A percentile compares a stretch with the other conserved stretches of the same genome.
These are phyloP conservation scores for Scaptomyza caliginosa DNA, from an alignment of 2,888 invertebrate species.

Conservation along the genomic window DNA sequence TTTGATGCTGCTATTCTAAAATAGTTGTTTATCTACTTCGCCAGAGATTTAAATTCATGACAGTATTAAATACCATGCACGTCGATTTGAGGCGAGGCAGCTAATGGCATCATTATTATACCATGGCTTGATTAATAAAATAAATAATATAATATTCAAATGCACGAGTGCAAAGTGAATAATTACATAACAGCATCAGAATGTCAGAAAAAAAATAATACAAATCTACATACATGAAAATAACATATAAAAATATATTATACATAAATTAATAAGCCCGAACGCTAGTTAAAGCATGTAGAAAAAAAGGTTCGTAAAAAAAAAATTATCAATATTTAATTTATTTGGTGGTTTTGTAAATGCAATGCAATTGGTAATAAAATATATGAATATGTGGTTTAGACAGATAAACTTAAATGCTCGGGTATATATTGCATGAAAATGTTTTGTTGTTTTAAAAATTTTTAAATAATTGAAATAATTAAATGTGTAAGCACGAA, in stretches of 20 bases:
- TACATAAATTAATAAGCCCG: slow-evolving; percentile 32
- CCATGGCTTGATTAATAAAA: slow-evolving; percentile 10
- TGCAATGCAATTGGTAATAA: slow-evolving; percentile 62
- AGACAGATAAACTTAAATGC: slow-evolving; percentile 41
- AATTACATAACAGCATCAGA: slow-evolving; percentile 45
- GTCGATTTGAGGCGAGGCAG: background rate
- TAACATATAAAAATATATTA: slow-evolving; percentile 22
- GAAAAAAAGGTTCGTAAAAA: slow-evolving; percentile 51
- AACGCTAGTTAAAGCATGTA: slow-evolving; percentile 2
- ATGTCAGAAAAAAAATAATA: background rate
- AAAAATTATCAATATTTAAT: slow-evolving; percentile 78
- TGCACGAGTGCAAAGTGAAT: slow-evolving; percentile 38
- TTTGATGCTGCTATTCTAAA: slow-evolving; percentile 31
- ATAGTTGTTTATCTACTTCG: slow-evolving; percentile 6
- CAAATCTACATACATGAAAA: slow-evolving; percentile 11
- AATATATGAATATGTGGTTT: slow-evolving; percentile 69
- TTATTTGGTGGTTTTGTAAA: slow-evolving; percentile 62
- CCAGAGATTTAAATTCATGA: slow-evolving; percentile 46
- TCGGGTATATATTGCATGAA: background rate
- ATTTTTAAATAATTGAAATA: background rate
- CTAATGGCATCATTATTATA: background rate
- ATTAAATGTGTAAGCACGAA: slow-evolving; percentile 27
- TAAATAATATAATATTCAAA: slow-evolving; percentile 27
- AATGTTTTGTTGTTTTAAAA: background rate
- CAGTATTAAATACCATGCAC: background rate